Evolutionary conservation across 1,140 invertebrate species (phyloP), one percentile per base, ranked within the genome.

Genomic region (Cardiocondyla obscurior): DNA sequence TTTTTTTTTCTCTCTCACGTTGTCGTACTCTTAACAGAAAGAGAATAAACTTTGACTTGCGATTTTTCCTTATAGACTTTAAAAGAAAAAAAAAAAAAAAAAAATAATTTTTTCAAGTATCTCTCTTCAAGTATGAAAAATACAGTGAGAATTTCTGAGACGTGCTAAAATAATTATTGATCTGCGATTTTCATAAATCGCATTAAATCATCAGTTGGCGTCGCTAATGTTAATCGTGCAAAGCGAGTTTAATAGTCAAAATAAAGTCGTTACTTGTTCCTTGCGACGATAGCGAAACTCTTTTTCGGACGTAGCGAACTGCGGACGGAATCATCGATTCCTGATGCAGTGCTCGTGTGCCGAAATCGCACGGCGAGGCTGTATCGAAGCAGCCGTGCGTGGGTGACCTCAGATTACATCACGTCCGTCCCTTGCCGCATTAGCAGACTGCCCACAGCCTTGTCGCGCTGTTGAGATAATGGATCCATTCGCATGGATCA

Each of bases 391-490:
- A 72, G 42, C 51, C 79, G 87, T 81, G 90, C 92, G 92, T 93
- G 89, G 92, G 92, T 94, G 92, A 93, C 92, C 92, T 94, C 93
- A 92, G 90, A 90, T 94, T 93, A 91, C 93, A 92, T 94, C 92
- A 94, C 88, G 92, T 94, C 93, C 93, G 93, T 92, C 92, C 90
- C 90, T 91, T 92, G 92, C 90, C 84, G 90, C 88, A 93, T 93
- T 91, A 92, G 87, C 85, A 91, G 90, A 92, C 92, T 92, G 91
- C 91, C 91, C 90, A 94, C 92, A 93, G 90, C 91, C 92, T 93
- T 93, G 92, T 92, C 91, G 91, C 87, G 85, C 89, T 93, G 92
- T 93, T 93, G 93, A 93, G 91, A 93, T 94, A 94, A 94, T 93
- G 90, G 89, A 93, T 91, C 91, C 88, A 92, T 93, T 93, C 93